Percentiles rank a stretch among this genome's conserved stretches.
phyloP scores from a whole-genome alignment of 1,140 invertebrate genomes.

The Zaprionus ghesquierei region DNA sequence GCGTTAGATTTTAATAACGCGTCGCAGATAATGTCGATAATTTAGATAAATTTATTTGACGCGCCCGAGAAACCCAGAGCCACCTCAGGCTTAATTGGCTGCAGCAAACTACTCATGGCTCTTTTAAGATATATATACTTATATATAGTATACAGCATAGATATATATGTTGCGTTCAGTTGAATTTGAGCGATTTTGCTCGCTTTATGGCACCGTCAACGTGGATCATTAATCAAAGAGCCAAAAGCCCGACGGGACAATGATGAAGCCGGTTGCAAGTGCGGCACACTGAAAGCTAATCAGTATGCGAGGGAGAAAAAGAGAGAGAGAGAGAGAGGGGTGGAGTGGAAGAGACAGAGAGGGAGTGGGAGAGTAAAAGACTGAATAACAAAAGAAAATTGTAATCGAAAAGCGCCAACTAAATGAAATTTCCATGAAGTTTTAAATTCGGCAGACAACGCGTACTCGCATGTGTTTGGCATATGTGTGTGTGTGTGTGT shows the following conservation, averaged over 20 bases:
- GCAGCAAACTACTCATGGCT: constrained; percentile 21
- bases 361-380: neutral
- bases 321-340: neutral
- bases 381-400: neutral
- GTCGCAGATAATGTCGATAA: constrained; percentile 67
- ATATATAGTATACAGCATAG: too few relatives aligned
- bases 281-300: constrained; percentile 6
- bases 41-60: constrained; percentile 76
- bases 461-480: neutral
- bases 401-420: neutral
- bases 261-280: constrained; percentile 21
- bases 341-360: neutral
- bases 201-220: constrained; percentile 65
- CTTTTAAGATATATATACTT: too few relatives aligned
- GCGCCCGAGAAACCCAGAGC: neutral
- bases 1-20: constrained; percentile 66
- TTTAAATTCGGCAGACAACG: neutral
- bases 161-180: neutral
- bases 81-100: constrained; percentile 60
- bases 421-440: neutral
- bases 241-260: constrained; percentile 52
- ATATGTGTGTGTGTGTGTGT: neutral
- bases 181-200: neutral
- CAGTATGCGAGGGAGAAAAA: neutral
- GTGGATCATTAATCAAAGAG: constrained; percentile 70